Evolutionary conservation across 2,797 vertebrate species (phyloP), one percentile per base, ranked within the genome.

Genomic region (Taeniopygia guttata): DNA sequence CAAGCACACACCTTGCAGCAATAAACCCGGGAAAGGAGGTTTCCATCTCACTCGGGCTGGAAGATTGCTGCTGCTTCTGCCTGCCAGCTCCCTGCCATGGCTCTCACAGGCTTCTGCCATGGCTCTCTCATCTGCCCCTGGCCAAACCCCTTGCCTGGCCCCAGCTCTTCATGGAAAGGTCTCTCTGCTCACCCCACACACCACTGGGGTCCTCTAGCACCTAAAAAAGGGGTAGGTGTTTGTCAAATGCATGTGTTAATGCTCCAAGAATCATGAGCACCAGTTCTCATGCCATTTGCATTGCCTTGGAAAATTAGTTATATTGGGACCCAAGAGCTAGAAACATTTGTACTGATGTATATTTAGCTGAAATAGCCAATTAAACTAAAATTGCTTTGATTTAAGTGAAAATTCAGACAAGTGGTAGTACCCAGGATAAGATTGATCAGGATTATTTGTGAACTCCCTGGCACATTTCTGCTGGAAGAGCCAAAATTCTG

Each of bases 381-480:
- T 92, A 92, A 93, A 85, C 59, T 58, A 83, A 81, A 93, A 78
- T 62, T 73, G 48, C 16, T 82, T 75, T 87, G 66, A 75, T 76
- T 81, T 90, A 79, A 94, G 81, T 32, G 79, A 92, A 91, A 89
- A 84, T 73, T 68, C 66, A 93, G 85, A 88, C 76, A 90, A 95
- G 73, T 23, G 55, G 51, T 67, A 84, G 55, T 30, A 91, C 11
- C 43, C 22, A 66, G 85, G 51, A 84, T 76, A 79, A 93, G 66
- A 90, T 0, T 76, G 85, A 94, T 93, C 67, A 45, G 32, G 66
- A 82, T 84, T 93, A 91, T 73, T 94, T 76, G 66, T 88, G 90
- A 87, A 75, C 13, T 72, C 23, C 27, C 54, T 58, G 49, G 32
- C 85, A 93, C 67, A 66, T 78, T 86, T 84, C 73, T 84, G 42